Conservation (phyloP, 2,113 vertebrate species). For the Rhinichthys klamathensis region DNA sequence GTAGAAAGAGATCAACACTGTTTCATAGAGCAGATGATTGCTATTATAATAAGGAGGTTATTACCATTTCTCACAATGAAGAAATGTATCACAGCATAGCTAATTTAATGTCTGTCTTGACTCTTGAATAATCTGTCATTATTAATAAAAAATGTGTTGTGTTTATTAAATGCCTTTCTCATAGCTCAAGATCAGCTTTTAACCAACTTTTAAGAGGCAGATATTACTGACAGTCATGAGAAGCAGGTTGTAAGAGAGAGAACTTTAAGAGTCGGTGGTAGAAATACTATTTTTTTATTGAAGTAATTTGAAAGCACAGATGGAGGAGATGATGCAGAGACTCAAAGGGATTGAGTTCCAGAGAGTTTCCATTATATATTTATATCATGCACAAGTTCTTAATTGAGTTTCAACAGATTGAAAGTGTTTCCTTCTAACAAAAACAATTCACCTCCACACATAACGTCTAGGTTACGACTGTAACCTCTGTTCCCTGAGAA, state of each 20-base stretch:
- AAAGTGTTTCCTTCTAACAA: background rate
- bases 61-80: background rate
- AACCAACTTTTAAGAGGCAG: background rate
- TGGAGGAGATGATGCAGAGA: background rate
- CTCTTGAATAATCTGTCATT: too few relatives aligned
- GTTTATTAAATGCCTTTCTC: background rate
- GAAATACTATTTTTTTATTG: background rate
- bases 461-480: too few relatives aligned
- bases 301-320: background rate
- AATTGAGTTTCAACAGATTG: background rate
- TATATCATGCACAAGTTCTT: background rate
- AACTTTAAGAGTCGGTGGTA: background rate
- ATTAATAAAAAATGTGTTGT: background rate
- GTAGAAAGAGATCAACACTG: background rate
- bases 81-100: background rate
- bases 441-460: background rate
- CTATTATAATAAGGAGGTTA: conserved; percentile 1
- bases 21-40: background rate
- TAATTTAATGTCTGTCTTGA: background rate
- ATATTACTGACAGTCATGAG: background rate
- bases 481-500: too few relatives aligned
- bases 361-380: background rate
- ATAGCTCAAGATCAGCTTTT: background rate
- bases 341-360: background rate
- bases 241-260: background rate